Evolutionary conservation across 2,113 vertebrate species (phyloP), one percentile per base, ranked within the genome.

Genomic region (Cygnus buccinator): DNA sequence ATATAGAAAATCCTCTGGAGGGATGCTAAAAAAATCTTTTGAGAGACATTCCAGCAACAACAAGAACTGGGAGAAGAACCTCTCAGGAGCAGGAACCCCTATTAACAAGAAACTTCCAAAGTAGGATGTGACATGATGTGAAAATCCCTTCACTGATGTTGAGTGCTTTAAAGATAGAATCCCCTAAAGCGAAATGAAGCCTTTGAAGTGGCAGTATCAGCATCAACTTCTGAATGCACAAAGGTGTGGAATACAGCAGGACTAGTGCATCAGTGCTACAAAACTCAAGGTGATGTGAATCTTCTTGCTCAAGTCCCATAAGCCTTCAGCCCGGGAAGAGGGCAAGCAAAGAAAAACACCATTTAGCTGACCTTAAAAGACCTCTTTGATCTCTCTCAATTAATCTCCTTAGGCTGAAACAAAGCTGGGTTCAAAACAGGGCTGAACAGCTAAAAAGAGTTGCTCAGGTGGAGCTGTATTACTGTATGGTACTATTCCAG

Each of bases 61-160:
- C 78, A 87, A 75, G 86, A 86, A 96, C 26, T 88, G 86, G 90
- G 72, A 95, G 94, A 94, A 91, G 94, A 95, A 94, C 83, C 72
- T 96, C 88, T 96, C 91, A 94, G 83, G 94, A 93, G 79, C 87
- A 39, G 90, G 81, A 94, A 97, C 95, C 93, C 77, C 74, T 93
- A 96, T 97, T 96, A 97, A 95, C 88, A 87, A 93, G 73, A 91
- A 95, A 96, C 96, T 97, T 97, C 96, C 97, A 93, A 97, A 94
- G 95, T 96, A 70, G 87, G 93, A 96, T 85, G 74, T 96, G 96
- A 96, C 95, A 81, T 92, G 94, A 96, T 6, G 65, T 92, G 89
- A 97, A 96, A 96, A 97, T 97, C 94, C 90, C 96, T 93, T 93
- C 57, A 88, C 87, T 91, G 95, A 96, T 96, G 93, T 73, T 81